Evolutionary conservation across 2,797 vertebrate species (phyloP).

Genomic region (Anguilla obscura): DNA sequence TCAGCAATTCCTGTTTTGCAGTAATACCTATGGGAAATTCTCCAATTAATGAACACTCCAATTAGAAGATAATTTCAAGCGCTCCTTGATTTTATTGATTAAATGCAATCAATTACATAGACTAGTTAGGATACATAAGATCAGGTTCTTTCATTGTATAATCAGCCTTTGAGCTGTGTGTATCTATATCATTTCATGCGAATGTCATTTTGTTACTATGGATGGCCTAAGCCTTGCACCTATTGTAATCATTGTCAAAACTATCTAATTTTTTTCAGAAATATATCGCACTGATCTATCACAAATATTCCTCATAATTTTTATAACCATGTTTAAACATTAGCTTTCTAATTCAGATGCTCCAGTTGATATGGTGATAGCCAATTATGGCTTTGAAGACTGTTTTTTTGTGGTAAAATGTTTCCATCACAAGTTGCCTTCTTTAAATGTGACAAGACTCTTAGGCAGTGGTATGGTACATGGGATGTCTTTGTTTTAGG

Average conservation of each 20-base stretch:
- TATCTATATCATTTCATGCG: neutral
- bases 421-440: neutral
- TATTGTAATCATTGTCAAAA: neutral
- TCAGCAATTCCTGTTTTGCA: neutral
- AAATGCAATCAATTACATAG: neutral
- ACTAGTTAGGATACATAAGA: neutral
- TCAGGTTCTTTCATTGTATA: neutral
- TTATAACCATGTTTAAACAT: neutral
- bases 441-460: neutral
- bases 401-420: neutral
- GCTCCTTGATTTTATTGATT: conserved; percentile 7
- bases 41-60: neutral
- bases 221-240: neutral
- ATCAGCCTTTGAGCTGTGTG: neutral
- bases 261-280: neutral
- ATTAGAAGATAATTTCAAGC: conserved; percentile 1
- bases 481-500: neutral
- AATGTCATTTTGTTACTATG: neutral
- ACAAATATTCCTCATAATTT: neutral
- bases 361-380: neutral
- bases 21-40: neutral
- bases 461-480: neutral
- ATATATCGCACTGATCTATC: neutral
- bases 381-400: neutral
- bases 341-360: neutral